Evolutionary conservation across 2,113 vertebrate species (phyloP).

Genomic region (Ovis canadensis): DNA sequence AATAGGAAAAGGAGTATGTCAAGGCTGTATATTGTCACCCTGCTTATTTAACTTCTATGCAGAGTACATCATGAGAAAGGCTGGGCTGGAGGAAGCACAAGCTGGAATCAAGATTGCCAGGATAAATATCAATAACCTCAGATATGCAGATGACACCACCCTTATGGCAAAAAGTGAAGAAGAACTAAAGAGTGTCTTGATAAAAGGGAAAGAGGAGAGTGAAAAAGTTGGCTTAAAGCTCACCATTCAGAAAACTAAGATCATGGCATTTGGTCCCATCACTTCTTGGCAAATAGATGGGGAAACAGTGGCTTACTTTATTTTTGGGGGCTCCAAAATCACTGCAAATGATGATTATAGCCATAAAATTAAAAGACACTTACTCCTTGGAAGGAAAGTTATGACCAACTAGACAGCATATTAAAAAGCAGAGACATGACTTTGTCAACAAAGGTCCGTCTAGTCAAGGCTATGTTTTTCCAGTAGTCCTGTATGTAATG

Average conservation of each 20-base stretch:
- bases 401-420: background rate
- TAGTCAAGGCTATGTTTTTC: background rate
- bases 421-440: background rate
- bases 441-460: background rate
- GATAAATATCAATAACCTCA: too few species aligned
- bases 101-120: too few species aligned
- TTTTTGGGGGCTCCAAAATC: background rate
- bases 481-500: background rate
- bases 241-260: background rate
- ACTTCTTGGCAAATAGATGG: background rate
- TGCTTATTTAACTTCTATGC: too few species aligned
- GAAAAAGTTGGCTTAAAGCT: background rate
- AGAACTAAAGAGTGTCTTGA: background rate
- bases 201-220: background rate
- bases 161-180: too few species aligned
- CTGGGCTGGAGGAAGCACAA: too few species aligned
- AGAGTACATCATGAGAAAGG: too few species aligned
- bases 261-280: background rate
- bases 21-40: too few species aligned
- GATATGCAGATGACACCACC: too few species aligned
- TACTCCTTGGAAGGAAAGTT: background rate
- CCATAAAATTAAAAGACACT: background rate
- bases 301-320: background rate
- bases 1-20: fast-evolving
- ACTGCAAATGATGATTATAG: background rate